Conservation (phyloP, 1,140 invertebrate species). For the Bombus waltoni region DNA sequence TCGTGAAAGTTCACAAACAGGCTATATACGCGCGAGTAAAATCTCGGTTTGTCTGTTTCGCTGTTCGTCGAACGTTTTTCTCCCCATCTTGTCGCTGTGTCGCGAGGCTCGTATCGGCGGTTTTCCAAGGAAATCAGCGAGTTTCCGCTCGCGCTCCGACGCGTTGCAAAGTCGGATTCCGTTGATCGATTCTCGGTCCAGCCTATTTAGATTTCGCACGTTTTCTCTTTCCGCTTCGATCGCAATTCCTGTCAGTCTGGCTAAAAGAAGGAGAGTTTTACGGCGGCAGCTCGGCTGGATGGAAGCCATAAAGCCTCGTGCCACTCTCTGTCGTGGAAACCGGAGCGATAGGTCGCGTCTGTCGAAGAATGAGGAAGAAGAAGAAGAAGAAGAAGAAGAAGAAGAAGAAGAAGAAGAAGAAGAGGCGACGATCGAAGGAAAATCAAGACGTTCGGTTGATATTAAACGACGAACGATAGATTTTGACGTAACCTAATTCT, state of each 20-base stretch:
- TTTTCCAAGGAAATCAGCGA: too few species aligned
- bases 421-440: not conserved
- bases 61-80: too few species aligned
- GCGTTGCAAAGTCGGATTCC: too few species aligned
- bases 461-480: conserved; percentile 50
- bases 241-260: conserved; percentile 61
- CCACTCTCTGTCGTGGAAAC: not conserved
- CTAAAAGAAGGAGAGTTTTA: conserved; percentile 28
- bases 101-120: too few species aligned
- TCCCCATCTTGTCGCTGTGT: too few species aligned
- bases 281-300: not conserved
- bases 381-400: not conserved
- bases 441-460: conserved; percentile 11
- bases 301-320: conserved; percentile 43
- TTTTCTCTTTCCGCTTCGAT: conserved; percentile 41
- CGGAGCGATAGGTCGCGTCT: not conserved
- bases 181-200: conserved; percentile 1
- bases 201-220: conserved; percentile 37
- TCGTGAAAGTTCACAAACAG: too few species aligned
- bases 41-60: too few species aligned
- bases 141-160: too few species aligned
- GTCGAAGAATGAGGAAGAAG: not conserved
- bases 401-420: not conserved
- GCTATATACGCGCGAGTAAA: too few species aligned
- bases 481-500: conserved; percentile 71